Percentiles rank a stretch among this genome's conserved stretches.
phyloP scores from a whole-genome alignment of 2,113 vertebrate species.

The Calyptomena viridis region DNA sequence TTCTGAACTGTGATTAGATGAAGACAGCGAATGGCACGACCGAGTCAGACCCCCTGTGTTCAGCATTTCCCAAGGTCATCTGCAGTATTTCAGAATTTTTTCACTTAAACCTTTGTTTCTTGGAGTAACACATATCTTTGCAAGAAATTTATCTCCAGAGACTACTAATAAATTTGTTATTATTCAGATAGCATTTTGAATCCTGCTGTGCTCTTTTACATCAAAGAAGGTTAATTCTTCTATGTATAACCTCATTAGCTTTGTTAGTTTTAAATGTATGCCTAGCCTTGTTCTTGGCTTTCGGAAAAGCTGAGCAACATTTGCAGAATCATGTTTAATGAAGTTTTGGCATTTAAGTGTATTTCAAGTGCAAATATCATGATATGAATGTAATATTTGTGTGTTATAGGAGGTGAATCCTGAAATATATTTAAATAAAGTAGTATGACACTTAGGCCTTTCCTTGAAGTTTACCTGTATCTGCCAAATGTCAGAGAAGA shows the following conservation, averaged over 20 bases:
- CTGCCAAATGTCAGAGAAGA: background rate
- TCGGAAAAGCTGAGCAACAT: background rate
- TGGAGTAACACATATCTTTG: background rate
- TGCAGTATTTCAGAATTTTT: background rate
- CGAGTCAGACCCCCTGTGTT: background rate
- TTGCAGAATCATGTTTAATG: constrained; percentile 23
- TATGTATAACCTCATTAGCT: background rate
- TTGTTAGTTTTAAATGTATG: background rate
- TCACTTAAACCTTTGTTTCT: background rate
- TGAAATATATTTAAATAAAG: background rate
- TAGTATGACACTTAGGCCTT: background rate
- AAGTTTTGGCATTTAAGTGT: constrained; percentile 24
- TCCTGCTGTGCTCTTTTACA: background rate
- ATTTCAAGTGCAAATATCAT: constrained; percentile 32
- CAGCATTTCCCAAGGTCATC: background rate
- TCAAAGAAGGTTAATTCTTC: background rate
- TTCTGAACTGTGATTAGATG: background rate
- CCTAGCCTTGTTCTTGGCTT: constrained; percentile 6
- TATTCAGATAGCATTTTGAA: constrained; percentile 8
- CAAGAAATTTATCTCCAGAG: background rate
- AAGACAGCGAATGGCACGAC: background rate
- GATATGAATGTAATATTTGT: constrained; percentile 5
- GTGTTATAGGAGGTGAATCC: background rate
- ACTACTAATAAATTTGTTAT: constrained; percentile 1
- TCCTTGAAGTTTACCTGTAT: background rate